phyloP scores from a whole-genome alignment of 2,797 vertebrate species.

The Rhadinocentrus ornatus region DNA sequence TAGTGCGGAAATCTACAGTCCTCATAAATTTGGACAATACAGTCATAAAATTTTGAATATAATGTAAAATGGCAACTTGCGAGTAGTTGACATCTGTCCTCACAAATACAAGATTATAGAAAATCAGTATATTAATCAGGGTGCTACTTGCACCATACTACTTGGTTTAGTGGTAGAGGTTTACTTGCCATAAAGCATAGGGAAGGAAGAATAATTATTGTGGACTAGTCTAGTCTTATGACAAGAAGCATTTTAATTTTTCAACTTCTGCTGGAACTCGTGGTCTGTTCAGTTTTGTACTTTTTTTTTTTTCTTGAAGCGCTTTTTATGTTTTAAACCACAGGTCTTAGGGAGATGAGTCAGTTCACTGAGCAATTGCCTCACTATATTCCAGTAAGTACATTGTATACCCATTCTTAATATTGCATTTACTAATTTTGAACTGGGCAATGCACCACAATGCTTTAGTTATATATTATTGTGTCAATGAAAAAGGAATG shows the following conservation, averaged over 20 bases:
- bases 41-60: constrained; percentile 65
- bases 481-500: constrained; percentile 99
- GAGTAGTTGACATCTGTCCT: constrained; percentile 66
- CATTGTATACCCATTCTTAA: constrained; percentile 87
- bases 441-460: constrained; percentile 88
- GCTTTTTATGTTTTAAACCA: constrained; percentile 63
- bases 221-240: constrained; percentile 65
- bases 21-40: constrained; percentile 69
- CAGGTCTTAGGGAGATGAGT: constrained; percentile 76
- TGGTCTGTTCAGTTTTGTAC: constrained; percentile 67
- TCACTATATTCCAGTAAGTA: constrained; percentile 85
- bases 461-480: constrained; percentile 95
- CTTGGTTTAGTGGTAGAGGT: constrained; percentile 55
- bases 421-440: constrained; percentile 92
- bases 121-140: constrained; percentile 67
- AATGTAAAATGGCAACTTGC: constrained; percentile 62
- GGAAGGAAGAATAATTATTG: constrained; percentile 57
- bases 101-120: constrained; percentile 63
- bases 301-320: constrained; percentile 49
- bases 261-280: constrained; percentile 64
- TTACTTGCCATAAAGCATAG: constrained; percentile 55
- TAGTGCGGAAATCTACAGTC: constrained; percentile 69
- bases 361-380: constrained; percentile 81
- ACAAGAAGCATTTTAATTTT: constrained; percentile 66
- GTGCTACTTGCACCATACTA: constrained; percentile 49